A percentile compares a stretch with the other conserved stretches of the same genome.
Evolutionary conservation across 1,140 invertebrate species (phyloP).

Genomic region (Euura saliciscinereae): DNA sequence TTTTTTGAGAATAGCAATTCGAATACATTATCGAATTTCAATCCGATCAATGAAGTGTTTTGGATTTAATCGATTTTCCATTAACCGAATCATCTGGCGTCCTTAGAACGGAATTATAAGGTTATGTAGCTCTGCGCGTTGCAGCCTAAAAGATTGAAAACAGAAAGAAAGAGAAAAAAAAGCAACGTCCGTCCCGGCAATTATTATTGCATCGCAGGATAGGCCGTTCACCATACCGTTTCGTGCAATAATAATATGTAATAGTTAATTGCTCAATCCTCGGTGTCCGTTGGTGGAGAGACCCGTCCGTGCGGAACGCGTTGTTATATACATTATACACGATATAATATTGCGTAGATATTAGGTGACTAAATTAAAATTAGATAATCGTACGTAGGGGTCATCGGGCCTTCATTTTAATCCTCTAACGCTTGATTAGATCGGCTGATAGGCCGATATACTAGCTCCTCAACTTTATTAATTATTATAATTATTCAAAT

Average conservation of each 20-base stretch:
- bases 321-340: conserved; percentile 20
- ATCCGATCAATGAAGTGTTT: too few species aligned
- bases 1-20: too few species aligned
- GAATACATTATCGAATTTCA: too few species aligned
- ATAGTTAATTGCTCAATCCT: conserved; percentile 54
- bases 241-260: conserved; percentile 45
- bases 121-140: not conserved
- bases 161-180: too few species aligned
- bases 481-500: conserved; percentile 11
- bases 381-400: not conserved
- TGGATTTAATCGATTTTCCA: too few species aligned
- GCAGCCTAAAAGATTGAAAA: not conserved
- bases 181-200: conserved; percentile 2
- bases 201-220: too few species aligned
- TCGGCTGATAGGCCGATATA: not conserved
- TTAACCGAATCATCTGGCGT: too few species aligned
- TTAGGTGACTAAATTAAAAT: not conserved
- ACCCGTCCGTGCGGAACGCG: conserved; percentile 51
- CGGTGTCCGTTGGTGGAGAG: conserved; percentile 49
- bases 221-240: conserved; percentile 8
- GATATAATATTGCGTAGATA: not conserved
- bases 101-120: not conserved
- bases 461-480: not conserved
- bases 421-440: not conserved
- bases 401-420: not conserved